These are phyloP conservation scores for Typhlomys cinereus DNA, from an alignment of 2,113 vertebrate species.

Conservation along the genomic window DNA sequence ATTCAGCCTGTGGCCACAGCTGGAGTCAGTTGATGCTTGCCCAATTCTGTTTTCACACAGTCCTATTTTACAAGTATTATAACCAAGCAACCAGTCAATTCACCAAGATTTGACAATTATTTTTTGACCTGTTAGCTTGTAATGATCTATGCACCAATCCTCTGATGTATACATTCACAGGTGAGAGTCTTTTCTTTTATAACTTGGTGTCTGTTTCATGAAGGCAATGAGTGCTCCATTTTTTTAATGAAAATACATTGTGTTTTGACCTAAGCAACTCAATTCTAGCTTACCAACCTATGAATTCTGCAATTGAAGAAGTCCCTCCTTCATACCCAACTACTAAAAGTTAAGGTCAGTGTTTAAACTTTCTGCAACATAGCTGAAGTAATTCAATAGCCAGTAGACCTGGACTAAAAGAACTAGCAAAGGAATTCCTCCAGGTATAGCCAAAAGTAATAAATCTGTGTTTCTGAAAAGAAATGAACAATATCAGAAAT, in stretches of 20 bases:
- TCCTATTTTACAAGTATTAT: neutral
- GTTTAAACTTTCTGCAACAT: neutral
- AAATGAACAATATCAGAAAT: too few relatives aligned
- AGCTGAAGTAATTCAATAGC: too few relatives aligned
- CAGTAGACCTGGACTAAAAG: too few relatives aligned
- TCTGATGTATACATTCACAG: neutral
- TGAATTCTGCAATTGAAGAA: neutral
- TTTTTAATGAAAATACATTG: neutral
- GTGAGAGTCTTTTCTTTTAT: neutral
- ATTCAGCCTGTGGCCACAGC: neutral
- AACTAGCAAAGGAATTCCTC: too few relatives aligned
- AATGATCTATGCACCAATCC: neutral
- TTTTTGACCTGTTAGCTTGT: neutral
- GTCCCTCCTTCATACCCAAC: neutral
- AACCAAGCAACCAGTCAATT: neutral
- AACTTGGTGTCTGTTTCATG: neutral
- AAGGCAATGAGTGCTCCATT: neutral
- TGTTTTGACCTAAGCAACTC: slow-evolving; percentile 2
- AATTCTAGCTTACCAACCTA: neutral
- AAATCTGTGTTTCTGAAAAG: too few relatives aligned
- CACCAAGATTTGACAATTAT: neutral
- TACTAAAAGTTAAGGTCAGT: neutral
- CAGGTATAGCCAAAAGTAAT: too few relatives aligned
- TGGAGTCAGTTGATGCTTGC: neutral
- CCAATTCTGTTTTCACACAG: neutral